These are phyloP conservation scores for Anaspis maculata DNA, from an alignment of 2,888 invertebrate species.

Conservation along the genomic window DNA sequence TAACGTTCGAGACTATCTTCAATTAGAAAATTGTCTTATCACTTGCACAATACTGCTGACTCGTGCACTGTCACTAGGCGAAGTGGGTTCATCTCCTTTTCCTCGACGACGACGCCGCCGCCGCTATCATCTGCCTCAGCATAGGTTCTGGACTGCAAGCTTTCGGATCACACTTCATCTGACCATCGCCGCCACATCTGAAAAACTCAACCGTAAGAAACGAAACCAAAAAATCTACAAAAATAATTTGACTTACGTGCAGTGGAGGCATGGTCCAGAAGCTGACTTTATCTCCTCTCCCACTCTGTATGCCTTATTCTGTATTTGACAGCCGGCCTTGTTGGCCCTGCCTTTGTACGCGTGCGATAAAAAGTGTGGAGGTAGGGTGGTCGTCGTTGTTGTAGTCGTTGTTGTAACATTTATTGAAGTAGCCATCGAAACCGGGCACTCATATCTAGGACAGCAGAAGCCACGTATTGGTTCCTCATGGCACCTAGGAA, in stretches of 20 bases:
- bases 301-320: slow-evolving; percentile 75
- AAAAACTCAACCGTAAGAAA: slow-evolving; percentile 20
- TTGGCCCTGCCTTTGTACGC: slow-evolving; percentile 68
- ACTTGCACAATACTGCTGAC: slow-evolving; percentile 34
- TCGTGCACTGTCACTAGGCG: slow-evolving; percentile 33
- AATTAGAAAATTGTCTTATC: slow-evolving; percentile 37
- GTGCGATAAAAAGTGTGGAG: slow-evolving; percentile 74
- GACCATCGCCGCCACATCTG: slow-evolving; percentile 86
- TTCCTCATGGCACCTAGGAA: slow-evolving; percentile 85
- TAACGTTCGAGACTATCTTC: slow-evolving; percentile 32
- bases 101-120: slow-evolving; percentile 65
- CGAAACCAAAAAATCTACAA: neutral
- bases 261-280: slow-evolving; percentile 88
- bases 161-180: slow-evolving; percentile 91
- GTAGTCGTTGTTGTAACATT: slow-evolving; percentile 83
- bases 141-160: slow-evolving; percentile 84
- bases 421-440: slow-evolving; percentile 73
- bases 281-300: slow-evolving; percentile 79
- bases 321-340: slow-evolving; percentile 76
- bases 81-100: slow-evolving; percentile 53
- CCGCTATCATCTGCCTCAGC: slow-evolving; percentile 83
- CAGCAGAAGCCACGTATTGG: slow-evolving; percentile 91
- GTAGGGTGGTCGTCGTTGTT: slow-evolving; percentile 76
- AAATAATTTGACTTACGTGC: slow-evolving; percentile 66
- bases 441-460: slow-evolving; percentile 88